Evolutionary conservation across 2,888 invertebrate genomes (phyloP).

Genomic region (Myopa tessellatipennis): DNA sequence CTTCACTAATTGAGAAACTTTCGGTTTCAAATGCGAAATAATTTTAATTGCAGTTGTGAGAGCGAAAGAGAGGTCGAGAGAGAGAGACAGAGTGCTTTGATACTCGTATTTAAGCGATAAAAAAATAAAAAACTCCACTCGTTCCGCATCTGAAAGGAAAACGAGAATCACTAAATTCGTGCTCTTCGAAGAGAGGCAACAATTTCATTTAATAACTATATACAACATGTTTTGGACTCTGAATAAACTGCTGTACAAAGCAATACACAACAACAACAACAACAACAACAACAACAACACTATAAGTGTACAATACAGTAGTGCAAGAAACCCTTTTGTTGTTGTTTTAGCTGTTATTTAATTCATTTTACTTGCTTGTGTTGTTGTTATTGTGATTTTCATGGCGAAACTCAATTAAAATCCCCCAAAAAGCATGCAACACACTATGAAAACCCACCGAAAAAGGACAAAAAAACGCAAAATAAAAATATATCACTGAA

Average conservation of each 20-base stretch:
- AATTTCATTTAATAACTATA: not conserved
- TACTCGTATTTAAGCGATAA: no score
- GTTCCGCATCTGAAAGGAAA: no score
- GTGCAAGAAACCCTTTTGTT: not conserved
- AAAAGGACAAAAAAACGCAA: no score
- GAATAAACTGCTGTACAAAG: not conserved
- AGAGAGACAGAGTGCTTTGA: no score
- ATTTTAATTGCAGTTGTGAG: not conserved
- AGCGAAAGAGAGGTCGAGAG: no score
- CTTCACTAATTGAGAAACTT: slow-evolving; percentile 10
- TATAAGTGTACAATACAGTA: no score
- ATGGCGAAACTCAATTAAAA: not conserved
- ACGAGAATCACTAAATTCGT: no score
- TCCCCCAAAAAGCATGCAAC: not conserved
- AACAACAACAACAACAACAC: no score
- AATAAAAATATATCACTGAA: no score
- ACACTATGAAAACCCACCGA: no score
- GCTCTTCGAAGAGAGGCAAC: not conserved
- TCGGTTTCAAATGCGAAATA: not conserved
- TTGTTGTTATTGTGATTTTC: not conserved
- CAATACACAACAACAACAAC: no score
- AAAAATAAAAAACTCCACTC: no score
- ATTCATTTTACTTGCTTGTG: not conserved
- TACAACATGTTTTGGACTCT: not conserved
- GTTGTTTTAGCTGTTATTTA: not conserved